Base-by-base conservation (phyloP, 2,797 vertebrate species). In the Synanceia verrucosa region DNA sequence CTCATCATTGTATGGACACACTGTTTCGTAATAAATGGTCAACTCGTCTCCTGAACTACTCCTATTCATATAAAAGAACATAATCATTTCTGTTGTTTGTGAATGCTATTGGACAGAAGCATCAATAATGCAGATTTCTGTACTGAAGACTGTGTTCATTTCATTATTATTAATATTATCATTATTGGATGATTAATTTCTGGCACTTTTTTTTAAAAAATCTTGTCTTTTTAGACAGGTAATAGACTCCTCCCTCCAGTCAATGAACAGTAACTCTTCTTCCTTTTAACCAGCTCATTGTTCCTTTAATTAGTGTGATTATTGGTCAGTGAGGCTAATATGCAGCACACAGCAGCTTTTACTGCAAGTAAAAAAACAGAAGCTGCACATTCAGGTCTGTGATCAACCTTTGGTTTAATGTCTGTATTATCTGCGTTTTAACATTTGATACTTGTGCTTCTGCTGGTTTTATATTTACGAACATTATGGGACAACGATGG, bases 401-500 rank as follows among this genome's bases (percentile, higher is more conserved):
- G 13, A 31, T 28, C 10, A 24, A 14, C 13, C 7, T 21, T 57
- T 57, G 24, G 4, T 48, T 16, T 37, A 11, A 26, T 18, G 4
- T 31, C 46, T 63, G 56, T 39, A 24, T 64, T 50, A 47, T 58
- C 16, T 78, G 52, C 14, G 4, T 69, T 65, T 75, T 65, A 67
- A 43, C 44, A 62, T 73, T 64, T 68, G 36, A 65, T 59, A 19
- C 51, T 46, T 6, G 3, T 51, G 14, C 59, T 16, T 51, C 14
- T 60, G 31, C 59, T 50, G 23, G 8, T 69, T 79, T 56, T 52
- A 50, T 11, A 44, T 14, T 12, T 11, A 14, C 36, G 74, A 39
- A 39, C 8, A 61, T n/a, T 3, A 36, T 43, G 4, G 6, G 34
- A 3, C 3, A 47, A 46, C 4, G 23, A 9, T 36, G 7, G 5